These are phyloP conservation scores for Laspeyria flexula DNA, from an alignment of 2,888 invertebrate genomes.

Conservation along the genomic window DNA sequence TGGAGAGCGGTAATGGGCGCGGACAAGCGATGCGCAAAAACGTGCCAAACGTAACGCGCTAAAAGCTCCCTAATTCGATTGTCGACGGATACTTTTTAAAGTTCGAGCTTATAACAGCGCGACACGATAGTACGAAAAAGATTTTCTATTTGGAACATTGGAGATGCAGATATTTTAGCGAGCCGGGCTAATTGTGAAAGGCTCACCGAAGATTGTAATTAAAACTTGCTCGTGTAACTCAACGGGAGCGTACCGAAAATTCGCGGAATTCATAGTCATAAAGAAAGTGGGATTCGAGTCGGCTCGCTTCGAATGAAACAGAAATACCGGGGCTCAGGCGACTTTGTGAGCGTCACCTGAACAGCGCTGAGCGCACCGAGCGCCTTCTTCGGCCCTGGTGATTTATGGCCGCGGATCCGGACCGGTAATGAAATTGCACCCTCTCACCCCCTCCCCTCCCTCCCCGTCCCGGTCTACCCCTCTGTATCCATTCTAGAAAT, in stretches of 20 bases:
- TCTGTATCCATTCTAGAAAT: slow-evolving; percentile 82
- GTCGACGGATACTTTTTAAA: slow-evolving; percentile 78
- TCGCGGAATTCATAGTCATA: slow-evolving; percentile 78
- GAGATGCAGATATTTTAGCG: slow-evolving; percentile 45
- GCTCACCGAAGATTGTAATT: slow-evolving; percentile 70
- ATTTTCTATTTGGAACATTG: slow-evolving; percentile 30
- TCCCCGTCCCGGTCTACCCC: slow-evolving; percentile 61
- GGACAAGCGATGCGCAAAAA: slow-evolving; percentile 84
- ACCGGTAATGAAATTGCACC: slow-evolving; percentile 86
- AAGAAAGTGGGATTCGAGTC: slow-evolving; percentile 78
- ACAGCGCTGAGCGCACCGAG: slow-evolving; percentile 71
- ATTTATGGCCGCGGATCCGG: slow-evolving; percentile 86
- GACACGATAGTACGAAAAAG: slow-evolving; percentile 31
- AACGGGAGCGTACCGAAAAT: slow-evolving; percentile 60
- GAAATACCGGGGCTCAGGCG: slow-evolving; percentile 77
- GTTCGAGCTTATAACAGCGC: slow-evolving; percentile 51
- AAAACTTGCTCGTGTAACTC: slow-evolving; percentile 69
- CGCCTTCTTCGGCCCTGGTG: slow-evolving; percentile 86
- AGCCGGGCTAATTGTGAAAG: slow-evolving; percentile 63
- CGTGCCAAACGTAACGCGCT: slow-evolving; percentile 82
- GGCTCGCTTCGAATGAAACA: slow-evolving; percentile 71
- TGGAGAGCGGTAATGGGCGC: slow-evolving; percentile 81
- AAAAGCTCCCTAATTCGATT: slow-evolving; percentile 85
- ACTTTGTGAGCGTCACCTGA: slow-evolving; percentile 85
- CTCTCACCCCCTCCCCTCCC: slow-evolving; percentile 71